These are phyloP conservation scores for Sclerodermus sp. DNA, from an alignment of 2,888 invertebrate genomes.

Conservation along the genomic window DNA sequence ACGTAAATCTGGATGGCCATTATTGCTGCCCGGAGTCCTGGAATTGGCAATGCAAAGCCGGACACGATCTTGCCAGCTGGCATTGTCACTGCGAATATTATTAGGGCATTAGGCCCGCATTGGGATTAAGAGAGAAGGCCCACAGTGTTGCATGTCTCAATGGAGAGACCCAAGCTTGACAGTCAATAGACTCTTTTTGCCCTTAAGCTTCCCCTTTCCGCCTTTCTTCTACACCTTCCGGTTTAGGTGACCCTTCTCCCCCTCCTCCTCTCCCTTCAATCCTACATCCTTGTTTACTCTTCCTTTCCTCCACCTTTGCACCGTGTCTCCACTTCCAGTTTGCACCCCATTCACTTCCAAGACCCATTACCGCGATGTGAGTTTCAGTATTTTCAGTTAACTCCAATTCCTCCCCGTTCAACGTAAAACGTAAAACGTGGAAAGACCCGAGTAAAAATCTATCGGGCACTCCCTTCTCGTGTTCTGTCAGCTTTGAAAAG, in stretches of 20 bases:
- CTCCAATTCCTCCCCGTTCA: background rate
- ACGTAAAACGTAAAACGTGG: no score
- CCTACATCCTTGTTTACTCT: slow-evolving; percentile 1
- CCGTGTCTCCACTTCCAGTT: background rate
- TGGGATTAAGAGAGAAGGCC: slow-evolving; percentile 22
- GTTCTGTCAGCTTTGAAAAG: no score
- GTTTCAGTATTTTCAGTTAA: background rate
- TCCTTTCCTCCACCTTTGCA: background rate
- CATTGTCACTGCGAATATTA: slow-evolving; percentile 27
- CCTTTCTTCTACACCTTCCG: slow-evolving; percentile 44
- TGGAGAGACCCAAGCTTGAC: slow-evolving; percentile 13
- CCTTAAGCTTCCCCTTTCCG: slow-evolving; percentile 45
- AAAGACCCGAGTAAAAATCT: no score
- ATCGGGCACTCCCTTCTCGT: no score
- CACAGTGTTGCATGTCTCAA: slow-evolving; percentile 30
- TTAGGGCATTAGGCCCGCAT: slow-evolving; percentile 34
- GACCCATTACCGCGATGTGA: no score
- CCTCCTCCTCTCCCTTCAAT: slow-evolving; percentile 26
- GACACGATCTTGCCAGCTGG: background rate
- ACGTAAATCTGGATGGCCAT: no score
- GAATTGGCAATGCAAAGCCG: no score
- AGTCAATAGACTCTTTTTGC: slow-evolving; percentile 38
- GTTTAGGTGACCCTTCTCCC: slow-evolving; percentile 34
- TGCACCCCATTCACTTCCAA: no score
- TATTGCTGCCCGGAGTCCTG: no score